Evolutionary conservation across 2,797 vertebrate genomes (phyloP), one percentile per base, ranked within the genome.

Genomic region (Molossus alvarezi): DNA sequence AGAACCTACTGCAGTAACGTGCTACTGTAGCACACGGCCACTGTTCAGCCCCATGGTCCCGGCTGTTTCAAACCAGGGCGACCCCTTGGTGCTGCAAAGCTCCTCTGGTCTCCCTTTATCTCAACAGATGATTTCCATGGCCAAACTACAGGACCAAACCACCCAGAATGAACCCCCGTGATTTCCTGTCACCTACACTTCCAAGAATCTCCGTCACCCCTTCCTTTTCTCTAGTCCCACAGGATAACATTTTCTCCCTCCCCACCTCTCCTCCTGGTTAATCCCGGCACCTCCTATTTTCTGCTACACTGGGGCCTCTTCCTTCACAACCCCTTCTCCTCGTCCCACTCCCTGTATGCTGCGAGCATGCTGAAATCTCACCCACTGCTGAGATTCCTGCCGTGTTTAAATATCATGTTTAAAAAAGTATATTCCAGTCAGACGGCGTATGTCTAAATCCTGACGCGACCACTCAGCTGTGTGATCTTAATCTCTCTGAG

Each of bases 81-180:
- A 55, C 41, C 0, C 0, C 41, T 60, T 5, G 3, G 10, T 13
- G 2, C 15, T 69, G 65, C 9, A 9, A 76, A 67, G 60, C 17
- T 64, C 7, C 37, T 58, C 67, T 37, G 23, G 8, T 27, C 33
- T 91, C 64, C 20, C 6, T 73, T 48, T 33, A 76, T 58, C 18
- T 72, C 20, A 23, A 48, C 7, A 20, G 37, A 55, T 41, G 65
- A 62, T 62, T 17, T 55, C 12, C 27, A 60, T 23, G 6, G 60
- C 9, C 17, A 72, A 80, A 88, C 7, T 23, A 27, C 2, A 10
- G 7, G 14, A 64, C 5, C n/a, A 85, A 75, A 53, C 53, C 45
- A 17, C 6, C 51, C 71, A 75, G 37, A 73, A 90, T 21, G 64
- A 87, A 53, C 23, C 37, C 33, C 17, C 0, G 5, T 8, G 1